Evolutionary conservation across 1,140 invertebrate species (phyloP).

Genomic region (Nasonia giraulti): DNA sequence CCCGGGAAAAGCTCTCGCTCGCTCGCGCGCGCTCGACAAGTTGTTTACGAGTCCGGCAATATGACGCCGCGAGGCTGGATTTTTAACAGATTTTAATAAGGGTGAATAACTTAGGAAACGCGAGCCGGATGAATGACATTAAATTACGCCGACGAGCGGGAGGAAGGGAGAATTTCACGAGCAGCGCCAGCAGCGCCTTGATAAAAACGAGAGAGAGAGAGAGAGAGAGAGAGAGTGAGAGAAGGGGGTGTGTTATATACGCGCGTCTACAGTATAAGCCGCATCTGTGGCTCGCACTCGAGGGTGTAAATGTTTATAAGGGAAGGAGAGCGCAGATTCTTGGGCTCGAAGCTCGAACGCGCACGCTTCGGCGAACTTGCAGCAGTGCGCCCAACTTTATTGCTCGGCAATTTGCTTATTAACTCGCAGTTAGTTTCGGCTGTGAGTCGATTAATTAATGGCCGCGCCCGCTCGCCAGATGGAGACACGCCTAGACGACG

Average conservation of each 20-base stretch:
- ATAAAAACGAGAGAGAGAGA: constrained; percentile 37
- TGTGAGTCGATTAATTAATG: constrained; percentile 70
- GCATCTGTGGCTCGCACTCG: constrained; percentile 64
- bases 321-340: constrained; percentile 38
- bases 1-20: constrained; percentile 16
- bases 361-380: constrained; percentile 26
- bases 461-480: constrained; percentile 65
- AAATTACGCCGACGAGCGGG: constrained; percentile 63
- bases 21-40: constrained; percentile 28
- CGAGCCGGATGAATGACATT: constrained; percentile 71
- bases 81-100: constrained; percentile 71
- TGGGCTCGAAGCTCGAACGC: background rate
- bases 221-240: constrained; percentile 19
- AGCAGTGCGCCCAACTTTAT: constrained; percentile 62
- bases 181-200: constrained; percentile 29
- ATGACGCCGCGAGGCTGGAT: constrained; percentile 57
- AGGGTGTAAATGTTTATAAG: constrained; percentile 64
- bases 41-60: constrained; percentile 57
- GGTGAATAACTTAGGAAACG: constrained; percentile 61
- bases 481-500: constrained; percentile 63
- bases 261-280: constrained; percentile 54
- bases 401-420: constrained; percentile 71
- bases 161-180: constrained; percentile 50
- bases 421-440: constrained; percentile 69
- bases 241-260: background rate